Base-by-base conservation (phyloP, 2,888 invertebrate genomes). In the Tinea semifulvella region DNA sequence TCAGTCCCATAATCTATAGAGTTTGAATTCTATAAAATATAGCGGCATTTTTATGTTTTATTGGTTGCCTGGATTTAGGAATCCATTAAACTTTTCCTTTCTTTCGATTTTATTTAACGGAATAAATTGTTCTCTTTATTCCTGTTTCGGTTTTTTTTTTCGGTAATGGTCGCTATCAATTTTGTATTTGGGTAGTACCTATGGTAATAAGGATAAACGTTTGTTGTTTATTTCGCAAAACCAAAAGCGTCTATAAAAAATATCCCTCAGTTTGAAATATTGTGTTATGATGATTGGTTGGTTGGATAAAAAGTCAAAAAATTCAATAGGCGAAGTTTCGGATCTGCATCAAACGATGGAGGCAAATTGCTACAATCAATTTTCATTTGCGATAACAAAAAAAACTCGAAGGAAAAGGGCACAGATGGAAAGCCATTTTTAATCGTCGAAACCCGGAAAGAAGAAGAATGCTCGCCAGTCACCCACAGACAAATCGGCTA, bases 41-140 rank as follows among this genome's bases (percentile, higher is more conserved):
- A 48, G 35, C 47, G 49, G 49, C 47, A 47, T 73, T 65, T 68
- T 63, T 63, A 66, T 70, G 67, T 73, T 70, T 70, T 74, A 75
- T 75, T 66, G 74, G 68, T 60, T 28, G n/a, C 27, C 59, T 60
- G 68, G 71, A 69, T 70, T 71, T 68, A 57, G 66, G 61, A 60
- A 27, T 61, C 63, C 65, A 69, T 75, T 72, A 69, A 76, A 70
- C 68, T 71, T 75, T 72, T 46, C 27, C 45, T 28, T 70, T 43
- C 28, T 72, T 68, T 66, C 65, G 69, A 71, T 74, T 76, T 76
- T 74, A 76, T 76, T 66, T 70, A 56, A 67, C 65, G 77, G 76
- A 77, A 76, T 72, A 69, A 69, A 76, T 74, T 68, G 71, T 57
- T 54, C 56, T 58, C 58, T 52, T 16, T 49, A 51, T 62, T 36